phyloP scores from a whole-genome alignment of 2,113 vertebrate genomes.

The Xiphophorus couchianus region DNA sequence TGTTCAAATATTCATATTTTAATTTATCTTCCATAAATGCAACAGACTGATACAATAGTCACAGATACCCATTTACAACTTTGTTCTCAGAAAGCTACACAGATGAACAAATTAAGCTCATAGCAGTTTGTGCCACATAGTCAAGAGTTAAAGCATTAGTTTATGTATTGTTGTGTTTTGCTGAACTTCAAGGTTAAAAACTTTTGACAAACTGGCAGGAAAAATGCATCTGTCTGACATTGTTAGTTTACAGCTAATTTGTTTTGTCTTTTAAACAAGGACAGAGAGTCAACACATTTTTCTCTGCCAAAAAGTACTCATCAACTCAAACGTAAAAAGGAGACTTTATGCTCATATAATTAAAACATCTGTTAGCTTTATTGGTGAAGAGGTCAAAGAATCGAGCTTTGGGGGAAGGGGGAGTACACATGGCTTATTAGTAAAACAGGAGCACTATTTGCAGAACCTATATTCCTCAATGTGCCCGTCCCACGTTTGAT shows the following conservation, averaged over 20 bases:
- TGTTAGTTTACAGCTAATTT: not conserved
- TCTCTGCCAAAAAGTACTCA: not conserved
- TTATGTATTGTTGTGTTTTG: not conserved
- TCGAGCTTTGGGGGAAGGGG: not conserved
- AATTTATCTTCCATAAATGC: not conserved
- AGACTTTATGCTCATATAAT: not conserved
- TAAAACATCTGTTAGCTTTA: not conserved
- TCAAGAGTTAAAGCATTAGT: not conserved
- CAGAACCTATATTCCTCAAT: not conserved
- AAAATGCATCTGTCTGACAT: not conserved
- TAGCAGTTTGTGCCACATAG: not conserved
- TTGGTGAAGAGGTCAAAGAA: not conserved
- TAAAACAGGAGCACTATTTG: not conserved
- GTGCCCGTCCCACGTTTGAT: too few species aligned
- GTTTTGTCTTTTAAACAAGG: conserved; percentile 1
- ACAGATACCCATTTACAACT: too few species aligned
- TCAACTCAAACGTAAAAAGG: not conserved
- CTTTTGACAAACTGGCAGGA: not conserved
- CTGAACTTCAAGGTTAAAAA: not conserved
- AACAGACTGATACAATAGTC: too few species aligned
- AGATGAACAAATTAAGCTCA: not conserved
- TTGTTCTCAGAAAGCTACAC: too few species aligned
- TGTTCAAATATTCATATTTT: not conserved
- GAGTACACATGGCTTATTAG: not conserved
- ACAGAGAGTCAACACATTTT: not conserved